A percentile compares a stretch with the other conserved stretches of the same genome.
Conservation (phyloP, 2,797 vertebrate species). For the Syngnathus rostellatus region DNA sequence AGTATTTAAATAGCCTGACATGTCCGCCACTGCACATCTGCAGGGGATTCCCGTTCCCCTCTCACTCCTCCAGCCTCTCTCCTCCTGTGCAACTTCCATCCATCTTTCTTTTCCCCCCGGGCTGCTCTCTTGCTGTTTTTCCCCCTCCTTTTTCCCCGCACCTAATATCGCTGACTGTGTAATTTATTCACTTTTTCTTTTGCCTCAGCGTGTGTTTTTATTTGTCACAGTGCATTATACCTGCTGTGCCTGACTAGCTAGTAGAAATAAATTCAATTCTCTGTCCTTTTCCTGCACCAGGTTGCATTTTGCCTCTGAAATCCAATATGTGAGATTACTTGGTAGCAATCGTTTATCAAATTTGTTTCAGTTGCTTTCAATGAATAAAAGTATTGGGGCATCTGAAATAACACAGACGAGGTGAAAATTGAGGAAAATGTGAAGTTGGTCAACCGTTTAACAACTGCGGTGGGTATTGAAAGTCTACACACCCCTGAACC, state of each 20-base stretch:
- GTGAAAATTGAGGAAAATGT: not conserved
- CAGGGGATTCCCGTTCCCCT: slow-evolving; percentile 48
- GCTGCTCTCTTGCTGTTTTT: slow-evolving; percentile 1
- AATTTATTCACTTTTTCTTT: slow-evolving; percentile 29
- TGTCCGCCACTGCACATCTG: slow-evolving; percentile 74
- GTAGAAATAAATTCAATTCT: slow-evolving; percentile 46
- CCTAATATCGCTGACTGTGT: slow-evolving; percentile 24
- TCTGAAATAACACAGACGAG: not conserved
- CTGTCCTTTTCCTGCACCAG: slow-evolving; percentile 29
- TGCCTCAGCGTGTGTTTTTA: slow-evolving; percentile 35
- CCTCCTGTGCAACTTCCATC: not conserved
- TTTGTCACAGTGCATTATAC: slow-evolving; percentile 33
- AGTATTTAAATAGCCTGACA: slow-evolving; percentile 92
- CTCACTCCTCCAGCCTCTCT: slow-evolving; percentile 24
- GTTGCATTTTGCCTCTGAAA: not conserved
- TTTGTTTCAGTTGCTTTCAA: not conserved
- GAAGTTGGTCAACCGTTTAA: not conserved
- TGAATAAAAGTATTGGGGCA: not conserved
- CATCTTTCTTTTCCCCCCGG: not conserved
- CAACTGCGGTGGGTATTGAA: not conserved
- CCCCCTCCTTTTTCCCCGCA: not conserved
- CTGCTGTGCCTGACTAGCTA: slow-evolving; percentile 36
- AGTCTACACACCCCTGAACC: not conserved
- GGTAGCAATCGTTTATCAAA: not conserved
- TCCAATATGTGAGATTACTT: not conserved